Conservation (phyloP, 37 sponge, comb jelly and placozoan species). For the Petrosia ficiformis region DNA sequence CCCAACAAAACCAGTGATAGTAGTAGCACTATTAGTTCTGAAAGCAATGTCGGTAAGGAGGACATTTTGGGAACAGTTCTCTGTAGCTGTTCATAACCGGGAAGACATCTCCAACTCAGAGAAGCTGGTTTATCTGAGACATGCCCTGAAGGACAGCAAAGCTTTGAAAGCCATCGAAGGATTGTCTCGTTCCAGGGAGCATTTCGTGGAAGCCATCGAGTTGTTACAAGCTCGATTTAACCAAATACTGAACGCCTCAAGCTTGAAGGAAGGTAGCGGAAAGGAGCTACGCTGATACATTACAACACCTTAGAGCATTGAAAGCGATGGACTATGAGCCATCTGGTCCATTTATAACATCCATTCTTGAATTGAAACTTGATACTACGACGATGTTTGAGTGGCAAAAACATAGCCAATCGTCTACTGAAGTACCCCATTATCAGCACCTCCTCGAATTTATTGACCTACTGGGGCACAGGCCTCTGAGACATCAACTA, state of each 20-base stretch:
- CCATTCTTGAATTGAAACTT: neutral
- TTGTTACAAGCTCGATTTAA: neutral
- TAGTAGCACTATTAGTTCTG: no score
- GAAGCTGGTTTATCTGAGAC: constrained; percentile 1
- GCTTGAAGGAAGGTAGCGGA: neutral
- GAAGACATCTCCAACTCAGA: neutral
- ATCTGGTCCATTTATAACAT: neutral
- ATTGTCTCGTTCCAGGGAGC: neutral
- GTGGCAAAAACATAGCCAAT: constrained; percentile 4
- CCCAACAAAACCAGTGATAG: no score
- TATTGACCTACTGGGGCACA: constrained; percentile 20
- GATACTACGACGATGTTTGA: neutral
- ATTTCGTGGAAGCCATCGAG: neutral
- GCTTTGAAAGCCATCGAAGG: neutral
- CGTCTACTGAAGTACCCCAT: neutral
- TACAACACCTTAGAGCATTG: constrained; percentile 5
- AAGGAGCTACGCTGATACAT: neutral
- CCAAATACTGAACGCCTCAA: no score
- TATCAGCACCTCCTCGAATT: neutral
- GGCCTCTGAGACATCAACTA: neutral
- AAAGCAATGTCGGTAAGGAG: neutral
- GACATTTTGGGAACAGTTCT: constrained; percentile 2
- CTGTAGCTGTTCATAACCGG: neutral
- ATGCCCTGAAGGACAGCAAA: neutral
- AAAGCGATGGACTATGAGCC: neutral